Evolutionary conservation across 1,140 invertebrate genomes (phyloP), one percentile per base, ranked within the genome.

Genomic region (Meloidogyne chitwoodi): DNA sequence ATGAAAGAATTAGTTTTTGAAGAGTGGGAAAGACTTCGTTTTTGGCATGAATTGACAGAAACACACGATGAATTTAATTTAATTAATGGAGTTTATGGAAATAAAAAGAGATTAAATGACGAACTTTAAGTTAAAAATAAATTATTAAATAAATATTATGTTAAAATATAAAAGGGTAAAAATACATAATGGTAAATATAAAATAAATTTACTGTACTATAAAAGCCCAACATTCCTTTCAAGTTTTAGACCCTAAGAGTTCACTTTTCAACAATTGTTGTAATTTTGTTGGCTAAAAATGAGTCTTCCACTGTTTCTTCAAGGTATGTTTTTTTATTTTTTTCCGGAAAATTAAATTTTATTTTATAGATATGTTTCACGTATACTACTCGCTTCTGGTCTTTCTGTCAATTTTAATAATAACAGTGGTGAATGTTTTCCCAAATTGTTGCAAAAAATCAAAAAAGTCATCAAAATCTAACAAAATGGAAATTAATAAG

Each of bases 1-100:
- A 61, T 76, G 22, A 31, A 48, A 22, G 66, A 68, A 22, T 27
- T n/a, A 6, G 22, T 74, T 26, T 56, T n/a, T 56, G n/a, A 56
- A n/a, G 67, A 68, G 24, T 29, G 68, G 16, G 29, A 65, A 8
- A 68, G 61, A 41, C 44, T 76, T 27, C 68, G 74, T 64, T 76
- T 76, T 64, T 76, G 75, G 75, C 75, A 68, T 56, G 34, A 31
- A 48, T 63, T 76, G 8, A 68, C 67, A 5, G 75, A 76, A 27
- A 76, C 67, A 12, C 27, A 76, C 26, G 19, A 24, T 24, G 41
- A 62, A 64, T 76, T 68, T 41, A 76, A 76, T 41, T 24, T 76
- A 14, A 76, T 76, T 63, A 26, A 66, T 26, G 75, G 75, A 6
- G 56, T 66, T 34, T 48, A 22, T 48, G 68, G 68, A 41, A 64